Evolutionary conservation across 2,797 vertebrate species (phyloP).

Genomic region (Anguilla megastoma): DNA sequence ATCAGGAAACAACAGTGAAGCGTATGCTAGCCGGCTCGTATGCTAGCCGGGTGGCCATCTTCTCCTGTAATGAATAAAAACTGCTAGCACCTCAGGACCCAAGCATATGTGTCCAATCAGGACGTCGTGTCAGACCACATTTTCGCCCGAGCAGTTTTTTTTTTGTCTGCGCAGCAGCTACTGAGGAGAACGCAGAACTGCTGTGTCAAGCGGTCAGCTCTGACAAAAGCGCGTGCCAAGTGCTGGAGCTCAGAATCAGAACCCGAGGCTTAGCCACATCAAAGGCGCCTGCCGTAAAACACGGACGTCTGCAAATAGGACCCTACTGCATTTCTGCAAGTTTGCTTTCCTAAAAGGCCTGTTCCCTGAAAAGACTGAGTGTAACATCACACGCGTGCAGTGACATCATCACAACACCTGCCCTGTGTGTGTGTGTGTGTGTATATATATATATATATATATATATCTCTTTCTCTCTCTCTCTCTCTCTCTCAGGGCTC

Average conservation of each 20-base stretch:
- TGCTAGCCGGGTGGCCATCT: background rate
- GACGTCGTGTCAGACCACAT: background rate
- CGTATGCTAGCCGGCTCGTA: background rate
- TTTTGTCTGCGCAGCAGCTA: background rate
- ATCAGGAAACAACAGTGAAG: slow-evolving; percentile 6
- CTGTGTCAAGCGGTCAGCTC: background rate
- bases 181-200: background rate
- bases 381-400: background rate
- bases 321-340: background rate
- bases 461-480: no score
- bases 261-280: background rate
- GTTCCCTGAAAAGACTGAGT: background rate
- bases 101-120: background rate
- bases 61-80: background rate
- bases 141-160: no score
- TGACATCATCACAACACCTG: background rate
- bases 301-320: background rate
- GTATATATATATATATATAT: background rate
- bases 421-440: no score
- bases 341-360: background rate
- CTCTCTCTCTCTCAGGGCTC: background rate
- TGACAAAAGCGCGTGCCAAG: background rate
- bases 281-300: slow-evolving; percentile 1
- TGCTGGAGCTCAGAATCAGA: background rate
- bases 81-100: background rate